Base-by-base conservation (phyloP, 2,797 vertebrate genomes). In the Capromys pilorides region DNA sequence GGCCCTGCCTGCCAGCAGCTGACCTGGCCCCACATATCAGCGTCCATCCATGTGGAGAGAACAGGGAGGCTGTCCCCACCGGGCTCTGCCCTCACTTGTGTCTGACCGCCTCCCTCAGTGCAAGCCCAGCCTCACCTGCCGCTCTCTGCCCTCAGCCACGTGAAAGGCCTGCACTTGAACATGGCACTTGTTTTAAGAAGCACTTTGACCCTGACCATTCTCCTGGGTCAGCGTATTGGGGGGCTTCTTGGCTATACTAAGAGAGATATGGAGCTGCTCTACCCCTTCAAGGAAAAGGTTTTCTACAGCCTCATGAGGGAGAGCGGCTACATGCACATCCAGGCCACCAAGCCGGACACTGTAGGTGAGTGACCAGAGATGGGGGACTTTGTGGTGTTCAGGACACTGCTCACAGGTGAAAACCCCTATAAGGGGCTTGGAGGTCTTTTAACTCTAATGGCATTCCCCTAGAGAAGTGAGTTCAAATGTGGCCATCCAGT, bases 141-240 rank as follows among this genome's bases (percentile, higher is more conserved):
- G 13, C 81, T 54, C 41, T 93, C 82, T 89, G 69, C 84, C 91
- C 95, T 62, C 67, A 99, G 98, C 57, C 97, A 97, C 0, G 75
- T 99, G 94, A 98, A 97, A 95, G 98, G 98, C 36, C 97, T 99
- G 67, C 98, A 99, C 88, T 69, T 99, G 94, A 98, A 98, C 73
- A 94, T 98, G 73, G 97, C 66, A 26, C 33, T 90, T 0, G 2
- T 97, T 12, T 3, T 77, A 0, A 1, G 91, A 49, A 96, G 78
- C 1, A 11, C 95, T n/a, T 7, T 18, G 54, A 24, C 95, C 18
- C 94, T 98, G 64, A 98, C 97, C 0, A 0, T 98, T 36, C 54
- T 98, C 33, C 92, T 99, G 96, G 98, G 98, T 36, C 80, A 0
- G 3, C 95, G 75, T 41, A 92, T 98, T 5, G 97, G 97, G n/a